phyloP scores from a whole-genome alignment of 2,888 invertebrate genomes.

The Deilephila porcellus region DNA sequence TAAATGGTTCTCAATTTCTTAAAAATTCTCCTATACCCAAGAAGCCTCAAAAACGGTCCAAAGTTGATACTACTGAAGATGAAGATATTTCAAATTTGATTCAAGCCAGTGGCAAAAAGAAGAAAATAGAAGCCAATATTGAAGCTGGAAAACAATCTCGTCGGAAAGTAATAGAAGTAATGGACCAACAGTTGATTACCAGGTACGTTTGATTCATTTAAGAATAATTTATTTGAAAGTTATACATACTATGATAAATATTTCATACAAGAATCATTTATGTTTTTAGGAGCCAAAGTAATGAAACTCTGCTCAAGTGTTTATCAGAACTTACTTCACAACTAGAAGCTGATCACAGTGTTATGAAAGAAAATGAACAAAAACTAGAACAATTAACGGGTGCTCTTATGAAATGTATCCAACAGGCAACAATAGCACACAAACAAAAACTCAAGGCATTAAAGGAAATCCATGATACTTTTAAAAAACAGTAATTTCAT shows the following conservation, averaged over 20 bases:
- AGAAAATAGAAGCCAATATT: slow-evolving; percentile 54
- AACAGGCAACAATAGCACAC: slow-evolving; percentile 65
- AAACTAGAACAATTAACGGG: slow-evolving; percentile 68
- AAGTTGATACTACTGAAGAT: slow-evolving; percentile 50
- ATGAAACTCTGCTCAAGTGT: slow-evolving; percentile 58
- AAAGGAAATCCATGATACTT: slow-evolving; percentile 62
- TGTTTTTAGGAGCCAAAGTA: slow-evolving; percentile 65
- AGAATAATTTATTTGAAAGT: slow-evolving; percentile 19
- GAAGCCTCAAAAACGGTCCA: slow-evolving; percentile 58
- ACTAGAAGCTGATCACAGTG: slow-evolving; percentile 65
- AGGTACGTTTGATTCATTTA: slow-evolving; percentile 54
- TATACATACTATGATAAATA: neutral
- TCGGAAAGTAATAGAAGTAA: slow-evolving; percentile 67
- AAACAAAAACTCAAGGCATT: slow-evolving; percentile 67
- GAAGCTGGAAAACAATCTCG: slow-evolving; percentile 60
- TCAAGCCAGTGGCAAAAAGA: slow-evolving; percentile 59
- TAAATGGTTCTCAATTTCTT: slow-evolving; percentile 61
- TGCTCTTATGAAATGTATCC: slow-evolving; percentile 67
- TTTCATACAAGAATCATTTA: slow-evolving; percentile 18
- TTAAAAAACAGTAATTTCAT: slow-evolving; percentile 63
- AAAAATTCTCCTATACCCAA: slow-evolving; percentile 60
- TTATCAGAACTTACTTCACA: slow-evolving; percentile 61
- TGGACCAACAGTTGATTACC: slow-evolving; percentile 62
- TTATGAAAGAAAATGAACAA: slow-evolving; percentile 72
- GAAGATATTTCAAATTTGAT: slow-evolving; percentile 58